A percentile compares a stretch with the other conserved stretches of the same genome.
phyloP scores from a whole-genome alignment of 2,113 vertebrate genomes.

The Ibidorhyncha struthersii region DNA sequence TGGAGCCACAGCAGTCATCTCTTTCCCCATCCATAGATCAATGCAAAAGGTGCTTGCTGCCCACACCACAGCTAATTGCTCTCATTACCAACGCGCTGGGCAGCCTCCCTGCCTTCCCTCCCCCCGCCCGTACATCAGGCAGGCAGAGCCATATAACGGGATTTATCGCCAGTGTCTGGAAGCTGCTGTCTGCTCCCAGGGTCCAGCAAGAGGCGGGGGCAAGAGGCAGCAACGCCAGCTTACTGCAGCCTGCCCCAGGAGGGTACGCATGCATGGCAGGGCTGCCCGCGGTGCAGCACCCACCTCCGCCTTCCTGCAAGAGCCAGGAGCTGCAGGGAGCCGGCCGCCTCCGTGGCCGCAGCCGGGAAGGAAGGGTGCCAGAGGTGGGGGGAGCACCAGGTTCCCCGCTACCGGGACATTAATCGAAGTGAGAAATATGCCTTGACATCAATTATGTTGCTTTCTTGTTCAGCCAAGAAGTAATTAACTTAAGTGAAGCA shows the following conservation, averaged over 20 bases:
- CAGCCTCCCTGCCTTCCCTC: background rate
- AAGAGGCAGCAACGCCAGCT: background rate
- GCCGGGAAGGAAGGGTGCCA: background rate
- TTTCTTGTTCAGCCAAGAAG: conserved; percentile 46
- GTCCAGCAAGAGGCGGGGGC: background rate
- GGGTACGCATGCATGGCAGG: rapidly evolving
- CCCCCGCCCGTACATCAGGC: background rate
- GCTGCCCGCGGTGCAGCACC: background rate
- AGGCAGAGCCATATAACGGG: background rate
- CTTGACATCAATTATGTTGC: conserved; percentile 53
- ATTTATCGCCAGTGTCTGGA: background rate
- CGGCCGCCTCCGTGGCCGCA: rapidly evolving
- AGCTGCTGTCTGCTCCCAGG: background rate
- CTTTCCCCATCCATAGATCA: background rate
- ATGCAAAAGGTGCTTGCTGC: background rate
- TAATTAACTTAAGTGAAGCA: conserved; percentile 65
- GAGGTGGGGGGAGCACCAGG: background rate
- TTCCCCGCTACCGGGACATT: background rate
- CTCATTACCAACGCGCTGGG: rapidly evolving
- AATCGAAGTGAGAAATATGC: conserved; percentile 3
- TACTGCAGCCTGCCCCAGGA: background rate
- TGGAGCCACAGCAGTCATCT: background rate
- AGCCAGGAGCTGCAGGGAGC: too few species aligned
- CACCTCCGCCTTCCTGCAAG: background rate
- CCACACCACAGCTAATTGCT: rapidly evolving